Conservation (phyloP, 2,797 vertebrate species). For the Enoplosus armatus region DNA sequence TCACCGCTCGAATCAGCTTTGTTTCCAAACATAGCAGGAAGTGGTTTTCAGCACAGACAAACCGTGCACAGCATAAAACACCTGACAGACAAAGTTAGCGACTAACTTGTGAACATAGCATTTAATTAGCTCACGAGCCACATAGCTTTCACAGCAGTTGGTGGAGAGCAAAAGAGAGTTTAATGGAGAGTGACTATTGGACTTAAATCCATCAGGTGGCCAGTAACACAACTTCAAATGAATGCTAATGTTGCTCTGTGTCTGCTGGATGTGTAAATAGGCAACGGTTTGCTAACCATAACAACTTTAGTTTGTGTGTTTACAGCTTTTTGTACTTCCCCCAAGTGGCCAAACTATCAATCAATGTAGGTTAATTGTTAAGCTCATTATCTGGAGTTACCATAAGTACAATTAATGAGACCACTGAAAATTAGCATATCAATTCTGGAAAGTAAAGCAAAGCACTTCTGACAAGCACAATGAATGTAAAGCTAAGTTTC, state of each 20-base stretch:
- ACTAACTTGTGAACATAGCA: no score
- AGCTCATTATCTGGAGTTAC: not conserved
- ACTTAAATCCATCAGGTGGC: not conserved
- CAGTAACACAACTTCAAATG: not conserved
- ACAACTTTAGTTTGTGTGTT: not conserved
- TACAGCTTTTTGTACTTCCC: not conserved
- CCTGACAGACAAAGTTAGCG: not conserved
- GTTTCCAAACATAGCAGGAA: constrained; percentile 22
- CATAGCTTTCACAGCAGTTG: not conserved
- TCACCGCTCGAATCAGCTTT: not conserved
- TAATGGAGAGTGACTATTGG: not conserved
- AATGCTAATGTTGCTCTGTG: not conserved
- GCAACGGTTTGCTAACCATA: not conserved
- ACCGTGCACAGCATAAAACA: not conserved
- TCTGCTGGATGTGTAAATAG: not conserved
- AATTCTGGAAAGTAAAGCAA: not conserved
- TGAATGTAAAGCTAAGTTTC: not conserved
- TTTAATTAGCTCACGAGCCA: not conserved
- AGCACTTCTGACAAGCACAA: not conserved
- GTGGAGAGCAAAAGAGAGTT: not conserved
- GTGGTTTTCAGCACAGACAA: constrained; percentile 2
- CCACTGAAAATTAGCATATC: not conserved
- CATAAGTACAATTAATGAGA: not conserved
- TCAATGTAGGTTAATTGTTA: not conserved
- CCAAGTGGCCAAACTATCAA: not conserved